phyloP scores from a whole-genome alignment of 2,888 invertebrate genomes.

The Dicranocentrus wangi region DNA sequence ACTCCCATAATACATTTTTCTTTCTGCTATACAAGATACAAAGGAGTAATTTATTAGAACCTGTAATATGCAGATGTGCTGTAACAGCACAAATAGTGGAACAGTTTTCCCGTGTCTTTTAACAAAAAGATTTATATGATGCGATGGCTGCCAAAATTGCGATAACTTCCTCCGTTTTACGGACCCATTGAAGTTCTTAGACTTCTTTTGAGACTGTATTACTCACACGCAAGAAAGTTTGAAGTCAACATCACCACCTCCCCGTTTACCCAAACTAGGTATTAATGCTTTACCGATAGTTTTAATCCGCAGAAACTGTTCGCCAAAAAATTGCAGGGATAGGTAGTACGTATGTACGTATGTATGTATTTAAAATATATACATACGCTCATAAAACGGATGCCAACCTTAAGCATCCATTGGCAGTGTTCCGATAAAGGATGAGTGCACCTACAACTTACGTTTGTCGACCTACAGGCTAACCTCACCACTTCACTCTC shows the following conservation, averaged over 20 bases:
- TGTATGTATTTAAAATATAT: too few relatives aligned
- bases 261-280: too few relatives aligned
- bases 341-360: too few relatives aligned
- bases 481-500: constrained; percentile 29
- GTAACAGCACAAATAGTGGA: too few relatives aligned
- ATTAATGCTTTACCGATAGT: not conserved
- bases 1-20: too few relatives aligned
- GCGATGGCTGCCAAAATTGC: constrained; percentile 3
- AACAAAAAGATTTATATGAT: not conserved
- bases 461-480: constrained; percentile 48
- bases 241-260: too few relatives aligned
- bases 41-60: too few relatives aligned
- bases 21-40: too few relatives aligned
- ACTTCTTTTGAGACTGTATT: not conserved
- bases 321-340: too few relatives aligned
- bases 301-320: too few relatives aligned
- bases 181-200: not conserved
- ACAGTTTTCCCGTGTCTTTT: too few relatives aligned
- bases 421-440: constrained; percentile 21
- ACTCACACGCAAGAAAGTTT: not conserved
- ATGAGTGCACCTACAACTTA: constrained; percentile 29
- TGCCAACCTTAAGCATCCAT: not conserved
- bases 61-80: too few relatives aligned
- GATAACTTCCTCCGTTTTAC: not conserved
- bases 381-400: not conserved